Conservation (phyloP, 2,113 vertebrate species). For the Bujurquina vittata region DNA sequence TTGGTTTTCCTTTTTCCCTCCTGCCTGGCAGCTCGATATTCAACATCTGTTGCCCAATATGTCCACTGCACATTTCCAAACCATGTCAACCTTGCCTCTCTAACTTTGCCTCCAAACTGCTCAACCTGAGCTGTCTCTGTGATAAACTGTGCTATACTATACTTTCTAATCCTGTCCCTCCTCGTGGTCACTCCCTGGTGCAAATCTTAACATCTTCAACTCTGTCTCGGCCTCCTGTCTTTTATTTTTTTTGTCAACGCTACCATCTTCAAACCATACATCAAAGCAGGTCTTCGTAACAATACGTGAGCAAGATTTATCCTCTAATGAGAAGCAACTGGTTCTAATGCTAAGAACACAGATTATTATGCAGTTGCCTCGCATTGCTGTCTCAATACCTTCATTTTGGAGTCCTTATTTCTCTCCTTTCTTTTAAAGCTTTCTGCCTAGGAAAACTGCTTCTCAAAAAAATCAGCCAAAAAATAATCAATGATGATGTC, state of each 20-base stretch:
- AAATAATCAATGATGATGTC: conserved; percentile 22
- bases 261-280: not conserved
- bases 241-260: not conserved
- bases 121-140: not conserved
- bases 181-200: not conserved
- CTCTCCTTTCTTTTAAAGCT: not conserved
- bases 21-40: not conserved
- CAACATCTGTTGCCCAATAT: not conserved
- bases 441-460: not conserved
- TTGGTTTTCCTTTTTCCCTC: not conserved
- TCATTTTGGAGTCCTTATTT: not conserved
- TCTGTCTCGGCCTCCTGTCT: not conserved
- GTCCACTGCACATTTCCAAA: not conserved
- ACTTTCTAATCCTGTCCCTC: not conserved
- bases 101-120: not conserved
- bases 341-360: not conserved
- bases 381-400: not conserved
- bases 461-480: not conserved
- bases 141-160: not conserved
- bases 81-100: not conserved
- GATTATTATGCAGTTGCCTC: not conserved
- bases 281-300: not conserved
- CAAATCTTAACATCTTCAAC: not conserved
- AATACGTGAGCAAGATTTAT: not conserved
- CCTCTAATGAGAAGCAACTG: not conserved